Percentiles rank a stretch among this genome's conserved stretches.
These are phyloP conservation scores for Echinops telfairi DNA, from an alignment of 2,113 vertebrate species.

Conservation along the genomic window DNA sequence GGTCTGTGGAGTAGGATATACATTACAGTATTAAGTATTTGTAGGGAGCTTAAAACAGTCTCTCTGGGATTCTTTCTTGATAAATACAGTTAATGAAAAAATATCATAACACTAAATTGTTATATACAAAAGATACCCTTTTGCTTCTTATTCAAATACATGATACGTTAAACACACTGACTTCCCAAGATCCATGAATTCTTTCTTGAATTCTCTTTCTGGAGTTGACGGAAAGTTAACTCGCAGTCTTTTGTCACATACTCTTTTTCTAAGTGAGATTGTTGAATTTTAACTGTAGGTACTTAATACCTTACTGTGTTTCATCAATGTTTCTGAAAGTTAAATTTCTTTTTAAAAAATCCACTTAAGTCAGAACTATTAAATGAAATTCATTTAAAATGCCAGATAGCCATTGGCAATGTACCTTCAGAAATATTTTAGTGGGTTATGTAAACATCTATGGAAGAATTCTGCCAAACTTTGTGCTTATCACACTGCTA, in stretches of 20 bases:
- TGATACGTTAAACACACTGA: conserved; percentile 11
- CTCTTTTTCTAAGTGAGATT: conserved; percentile 40
- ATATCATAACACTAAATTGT: neutral
- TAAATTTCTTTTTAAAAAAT: neutral
- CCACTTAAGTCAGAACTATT: conserved; percentile 30
- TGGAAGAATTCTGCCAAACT: neutral
- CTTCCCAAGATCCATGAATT: conserved; percentile 28
- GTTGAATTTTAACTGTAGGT: neutral
- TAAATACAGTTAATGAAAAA: conserved; percentile 69
- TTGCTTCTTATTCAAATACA: conserved; percentile 47
- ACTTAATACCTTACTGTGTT: conserved; percentile 42
- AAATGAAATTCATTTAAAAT: conserved; percentile 29
- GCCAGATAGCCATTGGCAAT: neutral
- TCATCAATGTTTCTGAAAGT: neutral
- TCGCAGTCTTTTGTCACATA: neutral
- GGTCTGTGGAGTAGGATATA: conserved; percentile 83
- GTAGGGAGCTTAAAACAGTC: conserved; percentile 59
- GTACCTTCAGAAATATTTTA: conserved; percentile 5
- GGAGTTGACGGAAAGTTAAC: neutral
- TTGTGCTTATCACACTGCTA: conserved; percentile 29
- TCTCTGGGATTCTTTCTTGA: conserved; percentile 76
- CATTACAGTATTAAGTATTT: conserved; percentile 83
- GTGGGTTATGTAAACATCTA: neutral
- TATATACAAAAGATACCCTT: conserved; percentile 28
- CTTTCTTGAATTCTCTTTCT: neutral